phyloP scores from a whole-genome alignment of 2,113 vertebrate genomes.

The Rhinoderma darwinii region DNA sequence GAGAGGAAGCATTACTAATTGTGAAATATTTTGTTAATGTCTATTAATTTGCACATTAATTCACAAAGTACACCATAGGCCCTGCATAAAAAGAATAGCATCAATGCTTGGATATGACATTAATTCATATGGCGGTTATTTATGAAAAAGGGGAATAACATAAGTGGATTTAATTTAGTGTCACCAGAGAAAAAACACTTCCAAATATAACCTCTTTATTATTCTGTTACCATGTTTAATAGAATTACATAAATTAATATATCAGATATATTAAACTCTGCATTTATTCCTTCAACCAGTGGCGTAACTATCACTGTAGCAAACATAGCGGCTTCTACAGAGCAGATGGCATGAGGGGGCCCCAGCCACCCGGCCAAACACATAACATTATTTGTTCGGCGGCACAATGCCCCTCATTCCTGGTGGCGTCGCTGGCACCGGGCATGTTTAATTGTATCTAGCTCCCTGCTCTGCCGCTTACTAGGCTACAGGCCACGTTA shows the following conservation, averaged over 20 bases:
- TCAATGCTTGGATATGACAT: neutral
- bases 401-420: too few species aligned
- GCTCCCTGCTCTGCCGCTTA: too few species aligned
- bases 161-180: neutral
- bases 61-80: neutral
- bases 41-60: neutral
- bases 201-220: neutral
- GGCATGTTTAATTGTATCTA: too few species aligned
- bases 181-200: neutral
- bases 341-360: too few species aligned
- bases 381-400: too few species aligned
- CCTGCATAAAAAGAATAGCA: neutral
- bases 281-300: too few species aligned
- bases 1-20: conserved; percentile 19
- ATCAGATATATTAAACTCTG: neutral
- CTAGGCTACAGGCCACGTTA: too few species aligned
- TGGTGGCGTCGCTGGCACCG: too few species aligned
- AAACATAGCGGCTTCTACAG: too few species aligned
- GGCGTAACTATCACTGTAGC: too few species aligned
- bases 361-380: too few species aligned
- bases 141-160: neutral
- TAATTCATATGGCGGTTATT: neutral
- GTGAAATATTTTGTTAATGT: conserved; percentile 36
- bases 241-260: neutral
- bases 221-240: neutral